Conservation (phyloP, 2,888 invertebrate species). For the Ochropleura leucogaster region DNA sequence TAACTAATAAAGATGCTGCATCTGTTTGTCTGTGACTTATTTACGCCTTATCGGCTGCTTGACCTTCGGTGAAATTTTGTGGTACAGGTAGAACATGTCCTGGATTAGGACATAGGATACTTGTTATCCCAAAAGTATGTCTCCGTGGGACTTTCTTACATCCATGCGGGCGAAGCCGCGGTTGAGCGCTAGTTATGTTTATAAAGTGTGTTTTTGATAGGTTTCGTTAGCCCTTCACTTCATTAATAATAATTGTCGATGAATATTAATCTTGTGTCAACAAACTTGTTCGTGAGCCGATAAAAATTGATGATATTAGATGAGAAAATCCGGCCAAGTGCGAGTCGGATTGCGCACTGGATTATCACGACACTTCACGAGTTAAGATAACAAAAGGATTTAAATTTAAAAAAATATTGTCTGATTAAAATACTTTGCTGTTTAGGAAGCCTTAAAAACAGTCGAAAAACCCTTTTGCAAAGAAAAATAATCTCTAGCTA, state of each 20-base stretch:
- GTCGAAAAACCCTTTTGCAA: too few species aligned
- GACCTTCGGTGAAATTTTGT: neutral
- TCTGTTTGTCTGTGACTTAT: neutral
- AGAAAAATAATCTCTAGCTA: too few species aligned
- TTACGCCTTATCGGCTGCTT: neutral
- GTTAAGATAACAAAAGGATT: too few species aligned
- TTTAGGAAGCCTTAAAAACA: too few species aligned
- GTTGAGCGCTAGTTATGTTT: conserved; percentile 2
- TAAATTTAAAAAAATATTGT: too few species aligned
- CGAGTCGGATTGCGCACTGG: too few species aligned
- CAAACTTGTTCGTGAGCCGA: neutral
- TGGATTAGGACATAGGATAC: neutral
- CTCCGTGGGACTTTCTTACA: neutral
- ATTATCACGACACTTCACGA: too few species aligned
- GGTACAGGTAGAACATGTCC: neutral
- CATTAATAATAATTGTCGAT: conserved; percentile 32
- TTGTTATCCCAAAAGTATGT: neutral
- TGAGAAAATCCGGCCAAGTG: too few species aligned
- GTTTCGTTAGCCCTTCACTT: neutral
- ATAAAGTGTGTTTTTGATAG: conserved; percentile 22
- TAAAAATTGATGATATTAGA: neutral
- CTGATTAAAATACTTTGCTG: too few species aligned
- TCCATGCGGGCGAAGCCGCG: too few species aligned
- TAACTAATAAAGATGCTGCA: neutral
- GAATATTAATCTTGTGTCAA: conserved; percentile 39